Base-by-base conservation (phyloP, 2,113 vertebrate species). In the Helogale parvula region DNA sequence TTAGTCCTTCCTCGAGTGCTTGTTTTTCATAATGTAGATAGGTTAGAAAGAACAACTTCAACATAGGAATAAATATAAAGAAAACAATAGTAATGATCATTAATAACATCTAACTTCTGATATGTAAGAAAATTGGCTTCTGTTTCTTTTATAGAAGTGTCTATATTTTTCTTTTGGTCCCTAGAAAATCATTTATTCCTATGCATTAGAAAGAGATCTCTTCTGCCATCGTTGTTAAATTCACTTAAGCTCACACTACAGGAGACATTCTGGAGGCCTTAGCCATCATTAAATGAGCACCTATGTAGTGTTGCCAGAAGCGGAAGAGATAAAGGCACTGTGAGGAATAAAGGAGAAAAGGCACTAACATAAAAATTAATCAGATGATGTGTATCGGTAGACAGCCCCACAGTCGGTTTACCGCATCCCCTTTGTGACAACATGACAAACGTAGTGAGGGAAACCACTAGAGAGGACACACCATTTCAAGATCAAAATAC, bases 241-340 rank as follows among this genome's bases (percentile, higher is more conserved):
- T 95, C 57, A 63, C 38, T 92, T 47, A 92, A 45, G 76, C 65
- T 96, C 90, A 77, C 38, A 81, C 23, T 76, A 76, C 69, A 88
- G 72, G 68, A 93, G 65, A 83, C 11, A 1, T 47, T 72, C 74
- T 54, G 57, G 68, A 95, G 38, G 38, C 31, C 38, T 82, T 80
- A 94, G 71, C 57, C 47, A 38, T 93, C 9, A 0, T 95, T 97
- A 96, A 92, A 92, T 97, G 84, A 94, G 76, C 87, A 97, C 94
- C 92, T 96, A 96, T 54, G 74, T 79, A 35, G 17, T 76, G 3
- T 72, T 52, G 23, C 17, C 63, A 84, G 57, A 95, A 71, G 14
- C 57, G 21, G 91, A 94, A 23, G 69, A 63, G 82, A 77, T 84
- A 88, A 92, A 97, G 45, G 21, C 66, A 90, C 29, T 88, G 50